phyloP scores from a whole-genome alignment of 2,888 invertebrate species.

The Boloria selene region DNA sequence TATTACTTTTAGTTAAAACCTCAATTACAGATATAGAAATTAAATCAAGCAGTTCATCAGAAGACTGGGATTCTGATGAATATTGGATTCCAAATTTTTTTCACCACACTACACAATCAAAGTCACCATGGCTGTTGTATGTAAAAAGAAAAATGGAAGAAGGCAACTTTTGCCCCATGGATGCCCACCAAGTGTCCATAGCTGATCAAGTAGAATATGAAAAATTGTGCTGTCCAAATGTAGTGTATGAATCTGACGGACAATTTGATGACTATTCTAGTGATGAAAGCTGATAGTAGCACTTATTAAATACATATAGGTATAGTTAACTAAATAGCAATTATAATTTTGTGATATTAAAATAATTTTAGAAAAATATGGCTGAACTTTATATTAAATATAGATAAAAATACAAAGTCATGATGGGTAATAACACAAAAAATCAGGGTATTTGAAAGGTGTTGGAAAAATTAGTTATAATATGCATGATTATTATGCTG shows the following conservation, averaged over 20 bases:
- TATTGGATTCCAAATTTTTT: conserved; percentile 64
- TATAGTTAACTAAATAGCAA: no score
- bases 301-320: no score
- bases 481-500: no score
- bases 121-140: conserved; percentile 54
- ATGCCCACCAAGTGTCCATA: conserved; percentile 57
- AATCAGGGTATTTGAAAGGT: no score
- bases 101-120: conserved; percentile 28
- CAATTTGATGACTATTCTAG: conserved; percentile 72
- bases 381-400: no score
- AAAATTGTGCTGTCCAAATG: conserved; percentile 51
- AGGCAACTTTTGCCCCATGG: conserved; percentile 72
- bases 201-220: conserved; percentile 59
- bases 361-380: no score
- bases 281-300: conserved; percentile 46
- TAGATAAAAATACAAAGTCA: no score
- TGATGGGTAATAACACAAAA: no score
- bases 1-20: not conserved
- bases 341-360: not conserved
- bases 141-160: conserved; percentile 62
- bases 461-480: no score
- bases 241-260: conserved; percentile 56
- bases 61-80: conserved; percentile 76
- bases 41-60: conserved; percentile 54
- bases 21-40: conserved; percentile 29